A percentile compares a stretch with the other conserved stretches of the same genome.
Conservation (phyloP, 2,797 vertebrate species). For the Falco biarmicus region DNA sequence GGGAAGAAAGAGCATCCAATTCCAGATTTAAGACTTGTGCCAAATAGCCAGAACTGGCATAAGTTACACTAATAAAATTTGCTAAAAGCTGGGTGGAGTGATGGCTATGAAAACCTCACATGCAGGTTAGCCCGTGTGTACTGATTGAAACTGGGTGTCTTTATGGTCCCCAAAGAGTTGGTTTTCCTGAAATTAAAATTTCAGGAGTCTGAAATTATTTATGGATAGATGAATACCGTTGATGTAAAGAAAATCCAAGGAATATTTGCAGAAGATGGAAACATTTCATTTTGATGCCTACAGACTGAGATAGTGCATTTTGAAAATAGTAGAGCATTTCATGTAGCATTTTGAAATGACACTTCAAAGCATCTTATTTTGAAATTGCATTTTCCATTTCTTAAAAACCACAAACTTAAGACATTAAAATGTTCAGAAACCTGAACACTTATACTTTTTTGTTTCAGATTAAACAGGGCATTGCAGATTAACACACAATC, state of each 20-base stretch:
- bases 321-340: not conserved
- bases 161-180: not conserved
- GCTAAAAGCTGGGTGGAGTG: not conserved
- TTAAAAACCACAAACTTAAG: not conserved
- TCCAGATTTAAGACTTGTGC: not conserved
- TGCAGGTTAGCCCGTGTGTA: not conserved
- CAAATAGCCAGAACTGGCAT: not conserved
- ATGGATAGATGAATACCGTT: not conserved
- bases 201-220: not conserved
- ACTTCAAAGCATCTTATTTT: not conserved
- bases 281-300: not conserved
- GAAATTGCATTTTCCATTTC: not conserved
- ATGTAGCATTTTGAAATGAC: not conserved
- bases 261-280: not conserved
- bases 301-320: not conserved
- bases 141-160: not conserved
- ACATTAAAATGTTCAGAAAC: not conserved
- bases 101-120: not conserved
- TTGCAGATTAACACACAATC: not conserved
- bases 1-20: not conserved
- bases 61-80: not conserved
- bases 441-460: not conserved
- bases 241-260: not conserved
- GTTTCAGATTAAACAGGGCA: not conserved
- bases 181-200: not conserved